These are phyloP conservation scores for Enteromius thamalakanensis DNA, from an alignment of 2,797 vertebrate species.

Conservation along the genomic window DNA sequence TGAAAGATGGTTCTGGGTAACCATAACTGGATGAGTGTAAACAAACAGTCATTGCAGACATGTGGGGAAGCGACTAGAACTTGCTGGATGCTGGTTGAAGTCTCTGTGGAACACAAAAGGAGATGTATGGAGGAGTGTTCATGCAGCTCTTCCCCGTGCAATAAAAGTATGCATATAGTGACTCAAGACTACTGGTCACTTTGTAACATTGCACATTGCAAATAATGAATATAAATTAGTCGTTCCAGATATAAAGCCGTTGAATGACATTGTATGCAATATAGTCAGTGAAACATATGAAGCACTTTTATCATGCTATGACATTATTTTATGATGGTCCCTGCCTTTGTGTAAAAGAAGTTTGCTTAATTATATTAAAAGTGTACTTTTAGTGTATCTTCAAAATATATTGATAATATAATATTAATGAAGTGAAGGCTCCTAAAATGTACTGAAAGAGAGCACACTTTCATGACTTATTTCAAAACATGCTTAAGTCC, in stretches of 20 bases:
- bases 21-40: slow-evolving; percentile 17
- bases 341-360: neutral
- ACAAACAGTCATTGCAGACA: neutral
- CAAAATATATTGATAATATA: neutral
- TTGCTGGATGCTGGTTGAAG: neutral
- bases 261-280: neutral
- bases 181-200: neutral
- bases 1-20: slow-evolving; percentile 37
- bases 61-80: neutral
- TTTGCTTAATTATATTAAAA: neutral
- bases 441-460: neutral
- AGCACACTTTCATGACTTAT: neutral
- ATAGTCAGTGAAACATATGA: neutral
- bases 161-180: neutral
- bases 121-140: neutral
- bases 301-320: neutral
- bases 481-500: neutral
- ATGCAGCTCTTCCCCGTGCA: neutral
- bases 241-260: neutral
- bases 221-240: neutral
- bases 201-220: neutral
- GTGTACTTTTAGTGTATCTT: neutral
- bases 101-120: neutral
- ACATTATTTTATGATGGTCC: neutral
- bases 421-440: neutral